A percentile compares a stretch with the other conserved stretches of the same genome.
phyloP scores from a whole-genome alignment of 2,888 invertebrate species.

The Prenolepis imparis region DNA sequence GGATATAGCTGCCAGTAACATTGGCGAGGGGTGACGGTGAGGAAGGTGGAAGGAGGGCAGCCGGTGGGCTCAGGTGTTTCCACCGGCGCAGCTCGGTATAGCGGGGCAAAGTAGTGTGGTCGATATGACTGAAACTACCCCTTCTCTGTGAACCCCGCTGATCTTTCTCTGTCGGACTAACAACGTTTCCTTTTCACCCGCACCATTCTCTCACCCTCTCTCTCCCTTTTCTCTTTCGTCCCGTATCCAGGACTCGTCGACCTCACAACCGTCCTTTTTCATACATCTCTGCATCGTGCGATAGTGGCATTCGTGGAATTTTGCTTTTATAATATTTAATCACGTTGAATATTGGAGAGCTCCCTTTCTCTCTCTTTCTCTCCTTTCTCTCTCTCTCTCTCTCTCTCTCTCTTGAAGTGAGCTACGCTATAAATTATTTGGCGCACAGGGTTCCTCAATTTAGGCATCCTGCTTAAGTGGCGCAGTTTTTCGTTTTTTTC shows the following conservation, averaged over 20 bases:
- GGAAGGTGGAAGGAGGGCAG: conserved; percentile 45
- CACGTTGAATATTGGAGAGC: conserved; percentile 78
- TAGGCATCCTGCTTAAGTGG: conserved; percentile 13
- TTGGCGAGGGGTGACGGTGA: conserved; percentile 39
- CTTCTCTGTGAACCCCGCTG: conserved; percentile 62
- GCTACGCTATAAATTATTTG: conserved; percentile 57
- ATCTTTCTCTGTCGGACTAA: conserved; percentile 65
- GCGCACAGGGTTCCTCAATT: conserved; percentile 51
- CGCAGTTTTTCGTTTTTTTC: neutral
- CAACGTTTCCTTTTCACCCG: conserved; percentile 66
- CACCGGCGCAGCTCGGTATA: conserved; percentile 72
- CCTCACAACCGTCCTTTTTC: conserved; percentile 49
- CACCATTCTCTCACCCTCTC: conserved; percentile 2
- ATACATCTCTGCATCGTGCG: conserved; percentile 56
- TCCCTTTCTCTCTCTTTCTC: neutral
- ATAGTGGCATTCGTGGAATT: conserved; percentile 79
- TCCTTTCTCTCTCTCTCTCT: conserved; percentile 4
- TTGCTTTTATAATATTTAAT: conserved; percentile 82
- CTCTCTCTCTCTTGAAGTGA: conserved; percentile 39
- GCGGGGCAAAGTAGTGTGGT: conserved; percentile 81
- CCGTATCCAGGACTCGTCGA: conserved; percentile 46
- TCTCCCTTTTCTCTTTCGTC: conserved; percentile 42
- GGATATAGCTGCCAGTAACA: conserved; percentile 46
- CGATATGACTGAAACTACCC: conserved; percentile 81
- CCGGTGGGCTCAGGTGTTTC: conserved; percentile 79